A percentile compares a stretch with the other conserved stretches of the same genome.
phyloP scores from a whole-genome alignment of 2,797 vertebrate species.

The Bufotes viridis region DNA sequence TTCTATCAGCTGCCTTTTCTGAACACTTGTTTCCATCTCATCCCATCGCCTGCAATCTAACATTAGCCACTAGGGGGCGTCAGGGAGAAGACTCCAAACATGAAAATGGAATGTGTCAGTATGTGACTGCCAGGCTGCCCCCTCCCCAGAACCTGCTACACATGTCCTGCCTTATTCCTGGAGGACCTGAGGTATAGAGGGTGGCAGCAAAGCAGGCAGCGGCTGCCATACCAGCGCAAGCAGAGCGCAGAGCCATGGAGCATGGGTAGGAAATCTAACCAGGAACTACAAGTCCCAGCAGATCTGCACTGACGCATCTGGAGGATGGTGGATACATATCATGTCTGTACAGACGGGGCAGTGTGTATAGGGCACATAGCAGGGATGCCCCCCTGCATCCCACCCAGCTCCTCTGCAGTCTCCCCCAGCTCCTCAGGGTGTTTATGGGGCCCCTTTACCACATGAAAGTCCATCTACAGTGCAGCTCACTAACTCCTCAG shows the following conservation, averaged over 20 bases:
- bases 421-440: too few relatives aligned
- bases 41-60: not conserved
- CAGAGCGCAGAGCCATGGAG: not conserved
- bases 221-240: not conserved
- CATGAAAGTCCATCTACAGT: not conserved
- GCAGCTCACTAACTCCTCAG: not conserved
- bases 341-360: not conserved
- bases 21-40: not conserved
- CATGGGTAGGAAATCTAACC: not conserved
- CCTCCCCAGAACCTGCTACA: not conserved
- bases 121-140: constrained; percentile 4
- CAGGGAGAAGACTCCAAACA: not conserved
- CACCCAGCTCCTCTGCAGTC: too few relatives aligned
- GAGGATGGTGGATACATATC: not conserved
- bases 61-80: constrained; percentile 20
- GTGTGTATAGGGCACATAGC: not conserved
- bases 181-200: not conserved
- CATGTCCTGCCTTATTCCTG: not conserved
- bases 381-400: too few relatives aligned
- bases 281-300: not conserved
- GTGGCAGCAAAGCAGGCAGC: not conserved
- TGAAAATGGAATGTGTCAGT: not conserved
- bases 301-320: not conserved
- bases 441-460: too few relatives aligned
- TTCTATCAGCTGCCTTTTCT: not conserved